phyloP scores from a whole-genome alignment of 1,140 invertebrate genomes.

The Bursaphelenchus mucronatus region DNA sequence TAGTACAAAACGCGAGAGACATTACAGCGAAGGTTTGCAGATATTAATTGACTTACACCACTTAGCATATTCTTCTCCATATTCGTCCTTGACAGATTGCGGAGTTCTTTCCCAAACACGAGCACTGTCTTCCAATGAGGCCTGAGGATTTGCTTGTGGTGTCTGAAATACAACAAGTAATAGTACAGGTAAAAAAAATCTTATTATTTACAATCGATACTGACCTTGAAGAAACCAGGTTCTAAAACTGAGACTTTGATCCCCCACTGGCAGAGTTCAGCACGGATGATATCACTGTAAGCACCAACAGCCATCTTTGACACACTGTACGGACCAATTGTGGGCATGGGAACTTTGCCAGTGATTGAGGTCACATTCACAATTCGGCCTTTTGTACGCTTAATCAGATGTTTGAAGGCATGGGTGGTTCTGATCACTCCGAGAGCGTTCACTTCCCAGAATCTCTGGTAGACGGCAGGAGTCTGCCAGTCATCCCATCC shows the following conservation, averaged over 20 bases:
- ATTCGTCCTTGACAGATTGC: slow-evolving; percentile 22
- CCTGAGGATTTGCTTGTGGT: slow-evolving; percentile 24
- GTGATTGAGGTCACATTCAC: slow-evolving; percentile 17
- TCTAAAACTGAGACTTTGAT: neutral
- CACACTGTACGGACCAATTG: slow-evolving; percentile 19
- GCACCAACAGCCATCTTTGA: slow-evolving; percentile 24
- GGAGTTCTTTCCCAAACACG: slow-evolving; percentile 25
- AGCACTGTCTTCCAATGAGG: slow-evolving; percentile 9
- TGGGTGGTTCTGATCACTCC: slow-evolving; percentile 22
- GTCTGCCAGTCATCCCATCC: slow-evolving; percentile 31
- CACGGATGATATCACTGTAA: slow-evolving; percentile 20
- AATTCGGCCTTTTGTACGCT: slow-evolving; percentile 20
- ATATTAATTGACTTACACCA: slow-evolving; percentile 4
- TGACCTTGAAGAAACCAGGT: slow-evolving; percentile 19
- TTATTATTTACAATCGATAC: too few relatives aligned
- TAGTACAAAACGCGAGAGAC: too few relatives aligned
- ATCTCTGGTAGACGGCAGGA: slow-evolving; percentile 23
- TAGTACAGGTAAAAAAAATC: too few relatives aligned
- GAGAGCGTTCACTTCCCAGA: slow-evolving; percentile 26
- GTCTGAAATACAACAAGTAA: neutral
- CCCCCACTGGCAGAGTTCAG: slow-evolving; percentile 16
- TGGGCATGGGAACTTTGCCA: slow-evolving; percentile 20
- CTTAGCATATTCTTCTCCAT: slow-evolving; percentile 22
- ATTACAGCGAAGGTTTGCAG: too few relatives aligned
- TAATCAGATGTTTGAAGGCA: slow-evolving; percentile 25